phyloP scores from a whole-genome alignment of 1,140 invertebrate genomes.

The Thaumetopoea pityocampa region DNA sequence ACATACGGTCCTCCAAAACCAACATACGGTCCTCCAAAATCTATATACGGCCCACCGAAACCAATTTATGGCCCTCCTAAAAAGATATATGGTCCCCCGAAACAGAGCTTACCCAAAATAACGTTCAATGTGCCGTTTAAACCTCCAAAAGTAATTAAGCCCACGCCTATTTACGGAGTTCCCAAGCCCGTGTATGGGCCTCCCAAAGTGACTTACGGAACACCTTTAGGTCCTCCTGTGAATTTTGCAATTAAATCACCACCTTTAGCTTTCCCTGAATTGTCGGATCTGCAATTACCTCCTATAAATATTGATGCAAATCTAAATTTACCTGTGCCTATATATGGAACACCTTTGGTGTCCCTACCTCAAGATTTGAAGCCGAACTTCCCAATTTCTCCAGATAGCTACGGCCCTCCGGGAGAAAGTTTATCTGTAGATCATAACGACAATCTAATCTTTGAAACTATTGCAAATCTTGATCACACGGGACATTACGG shows the following conservation, averaged over 20 bases:
- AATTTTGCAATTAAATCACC: too few species aligned
- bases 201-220: slow-evolving; percentile 59
- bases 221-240: slow-evolving; percentile 38
- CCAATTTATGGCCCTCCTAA: slow-evolving; percentile 69
- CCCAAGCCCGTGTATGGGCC: slow-evolving; percentile 73
- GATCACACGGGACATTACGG: slow-evolving; percentile 77
- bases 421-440: slow-evolving; percentile 53
- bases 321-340: slow-evolving; percentile 61
- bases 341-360: slow-evolving; percentile 68
- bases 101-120: too few species aligned
- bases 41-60: slow-evolving; percentile 57
- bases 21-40: slow-evolving; percentile 64
- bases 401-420: slow-evolving; percentile 68
- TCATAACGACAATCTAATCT: slow-evolving; percentile 53
- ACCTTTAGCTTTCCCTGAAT: slow-evolving; percentile 19
- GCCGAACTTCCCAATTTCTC: slow-evolving; percentile 65
- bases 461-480: slow-evolving; percentile 42
- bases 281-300: slow-evolving; percentile 22
- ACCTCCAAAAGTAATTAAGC: slow-evolving; percentile 59
- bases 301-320: slow-evolving; percentile 53
- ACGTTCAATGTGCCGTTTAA: slow-evolving; percentile 40
- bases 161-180: slow-evolving; percentile 48
- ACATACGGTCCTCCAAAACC: slow-evolving; percentile 65
- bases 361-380: slow-evolving; percentile 69
- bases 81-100: slow-evolving; percentile 66